Percentiles rank a stretch among this genome's conserved stretches.
Evolutionary conservation across 2,888 invertebrate species (phyloP).

Genomic region (Nomada lathburiana): DNA sequence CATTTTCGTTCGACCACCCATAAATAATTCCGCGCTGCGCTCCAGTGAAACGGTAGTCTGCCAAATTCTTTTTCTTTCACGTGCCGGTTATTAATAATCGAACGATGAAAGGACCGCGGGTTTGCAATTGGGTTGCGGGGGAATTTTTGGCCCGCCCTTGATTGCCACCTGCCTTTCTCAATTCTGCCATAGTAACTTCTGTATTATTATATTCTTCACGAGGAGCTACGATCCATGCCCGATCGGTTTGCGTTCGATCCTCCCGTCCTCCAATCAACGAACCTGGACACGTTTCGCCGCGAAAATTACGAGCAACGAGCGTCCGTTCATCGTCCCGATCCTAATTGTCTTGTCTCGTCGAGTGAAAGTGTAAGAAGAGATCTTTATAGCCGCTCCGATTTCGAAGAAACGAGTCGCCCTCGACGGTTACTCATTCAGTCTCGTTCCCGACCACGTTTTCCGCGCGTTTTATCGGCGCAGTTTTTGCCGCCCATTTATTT

Average conservation of each 20-base stretch:
- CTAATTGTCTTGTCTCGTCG: background rate
- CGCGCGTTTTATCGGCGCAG: slow-evolving; percentile 1
- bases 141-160: slow-evolving; percentile 26
- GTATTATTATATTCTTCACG: background rate
- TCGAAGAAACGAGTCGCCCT: background rate
- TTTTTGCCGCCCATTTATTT: slow-evolving; percentile 6
- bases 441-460: background rate
- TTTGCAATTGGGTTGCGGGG: slow-evolving; percentile 45
- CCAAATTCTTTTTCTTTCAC: background rate
- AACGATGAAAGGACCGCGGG: slow-evolving; percentile 35
- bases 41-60: slow-evolving; percentile 25
- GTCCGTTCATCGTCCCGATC: background rate
- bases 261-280: background rate
- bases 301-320: background rate
- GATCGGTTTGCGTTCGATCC: background rate
- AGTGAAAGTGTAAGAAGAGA: background rate
- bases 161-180: slow-evolving; percentile 20
- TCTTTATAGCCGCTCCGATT: slow-evolving; percentile 18
- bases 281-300: background rate
- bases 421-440: background rate
- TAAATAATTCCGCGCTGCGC: slow-evolving; percentile 50
- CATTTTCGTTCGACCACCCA: slow-evolving; percentile 9
- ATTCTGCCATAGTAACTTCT: background rate
- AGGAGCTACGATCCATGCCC: background rate
- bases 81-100: slow-evolving; percentile 19